Conservation (phyloP, 2,888 invertebrate species). For the Caradrina kadenii region DNA sequence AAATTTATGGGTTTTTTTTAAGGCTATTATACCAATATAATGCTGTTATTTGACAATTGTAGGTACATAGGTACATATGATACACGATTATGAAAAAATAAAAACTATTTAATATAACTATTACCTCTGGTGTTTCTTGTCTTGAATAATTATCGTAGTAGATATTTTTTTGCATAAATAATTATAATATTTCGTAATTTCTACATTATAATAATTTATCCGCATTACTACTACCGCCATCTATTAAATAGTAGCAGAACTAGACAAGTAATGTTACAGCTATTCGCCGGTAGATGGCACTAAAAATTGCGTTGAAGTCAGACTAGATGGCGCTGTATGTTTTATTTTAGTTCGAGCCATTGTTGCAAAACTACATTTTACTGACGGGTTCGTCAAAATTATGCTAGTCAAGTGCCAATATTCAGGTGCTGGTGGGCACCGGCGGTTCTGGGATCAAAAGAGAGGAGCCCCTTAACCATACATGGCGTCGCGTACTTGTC, state of each 20-base stretch:
- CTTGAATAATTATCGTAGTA: neutral
- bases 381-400: neutral
- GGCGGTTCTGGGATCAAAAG: neutral
- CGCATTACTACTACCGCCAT: constrained; percentile 19
- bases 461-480: neutral
- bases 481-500: no score
- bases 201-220: neutral
- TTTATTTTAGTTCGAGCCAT: neutral
- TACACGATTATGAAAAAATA: neutral
- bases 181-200: neutral
- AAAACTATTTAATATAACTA: neutral
- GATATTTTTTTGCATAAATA: neutral
- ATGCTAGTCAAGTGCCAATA: no score
- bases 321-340: constrained; percentile 39
- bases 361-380: neutral
- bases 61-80: no score
- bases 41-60: no score
- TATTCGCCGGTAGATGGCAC: constrained; percentile 18
- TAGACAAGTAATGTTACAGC: neutral
- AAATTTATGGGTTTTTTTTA: no score
- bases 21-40: neutral
- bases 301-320: neutral
- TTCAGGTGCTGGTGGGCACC: no score
- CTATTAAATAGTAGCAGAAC: constrained; percentile 28
- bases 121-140: neutral